Evolutionary conservation across 2,113 vertebrate species (phyloP).

Genomic region (Heterocephalus glaber): DNA sequence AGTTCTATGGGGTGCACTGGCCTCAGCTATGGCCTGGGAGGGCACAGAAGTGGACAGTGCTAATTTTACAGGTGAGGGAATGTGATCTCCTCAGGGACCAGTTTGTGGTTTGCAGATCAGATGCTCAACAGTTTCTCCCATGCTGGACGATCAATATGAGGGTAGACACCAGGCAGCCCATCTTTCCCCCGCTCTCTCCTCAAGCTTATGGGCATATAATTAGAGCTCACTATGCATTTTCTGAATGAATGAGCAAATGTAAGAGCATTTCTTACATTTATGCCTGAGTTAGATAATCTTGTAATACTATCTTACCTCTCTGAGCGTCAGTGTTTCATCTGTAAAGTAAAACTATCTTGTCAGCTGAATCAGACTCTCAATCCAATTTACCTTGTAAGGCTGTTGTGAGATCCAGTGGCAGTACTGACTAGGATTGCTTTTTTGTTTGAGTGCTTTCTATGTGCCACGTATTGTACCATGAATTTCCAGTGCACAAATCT

Average conservation of each 20-base stretch:
- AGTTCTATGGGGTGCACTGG: neutral
- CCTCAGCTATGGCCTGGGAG: neutral
- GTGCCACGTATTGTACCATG: neutral
- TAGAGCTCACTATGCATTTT: neutral
- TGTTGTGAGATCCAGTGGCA: neutral
- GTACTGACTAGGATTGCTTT: neutral
- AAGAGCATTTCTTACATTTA: neutral
- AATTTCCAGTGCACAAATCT: neutral
- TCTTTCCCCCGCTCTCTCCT: neutral
- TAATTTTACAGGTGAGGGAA: neutral
- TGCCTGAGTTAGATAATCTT: neutral
- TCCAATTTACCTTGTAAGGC: neutral
- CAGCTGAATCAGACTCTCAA: neutral
- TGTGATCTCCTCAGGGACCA: neutral
- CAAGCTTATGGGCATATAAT: neutral
- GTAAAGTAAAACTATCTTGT: neutral
- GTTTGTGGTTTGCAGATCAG: neutral
- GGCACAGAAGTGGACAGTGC: neutral
- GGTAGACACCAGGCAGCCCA: rapidly evolving
- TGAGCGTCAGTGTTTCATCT: neutral
- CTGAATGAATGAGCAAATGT: neutral
- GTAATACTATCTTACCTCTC: neutral
- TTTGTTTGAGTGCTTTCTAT: neutral
- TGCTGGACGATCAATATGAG: neutral
- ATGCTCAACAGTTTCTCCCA: neutral